A percentile compares a stretch with the other conserved stretches of the same genome.
phyloP scores from a whole-genome alignment of 2,797 vertebrate genomes.

The Eulemur rubriventer region DNA sequence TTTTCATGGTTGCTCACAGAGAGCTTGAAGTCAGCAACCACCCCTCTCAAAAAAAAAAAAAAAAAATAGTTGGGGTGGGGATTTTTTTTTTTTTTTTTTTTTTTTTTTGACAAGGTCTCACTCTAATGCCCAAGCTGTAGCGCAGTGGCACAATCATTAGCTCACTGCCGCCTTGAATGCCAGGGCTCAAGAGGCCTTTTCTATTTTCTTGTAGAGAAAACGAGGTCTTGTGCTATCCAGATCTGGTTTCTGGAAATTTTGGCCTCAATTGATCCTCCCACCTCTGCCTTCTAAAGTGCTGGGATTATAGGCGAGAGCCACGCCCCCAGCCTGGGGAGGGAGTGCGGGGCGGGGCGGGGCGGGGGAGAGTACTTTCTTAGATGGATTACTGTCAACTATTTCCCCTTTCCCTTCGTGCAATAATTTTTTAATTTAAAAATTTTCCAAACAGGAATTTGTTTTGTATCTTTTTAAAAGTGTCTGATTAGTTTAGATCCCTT shows the following conservation, averaged over 20 bases:
- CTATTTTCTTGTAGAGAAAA: no score
- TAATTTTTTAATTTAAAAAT: neutral
- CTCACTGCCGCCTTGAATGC: neutral
- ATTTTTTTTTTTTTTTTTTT: neutral
- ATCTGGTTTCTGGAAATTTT: neutral
- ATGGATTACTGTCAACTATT: neutral
- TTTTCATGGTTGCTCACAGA: neutral
- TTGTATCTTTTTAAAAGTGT: constrained; percentile 33
- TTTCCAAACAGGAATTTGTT: neutral
- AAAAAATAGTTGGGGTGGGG: no score
- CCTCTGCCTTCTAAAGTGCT: neutral
- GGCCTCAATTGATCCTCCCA: neutral
- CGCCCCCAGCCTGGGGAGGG: neutral
- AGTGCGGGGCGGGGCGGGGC: no score
- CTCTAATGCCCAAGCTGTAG: neutral
- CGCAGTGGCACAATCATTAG: neutral
- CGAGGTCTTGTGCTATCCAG: no score
- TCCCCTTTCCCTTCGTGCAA: neutral
- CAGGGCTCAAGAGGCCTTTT: neutral
- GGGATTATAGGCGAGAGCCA: neutral
- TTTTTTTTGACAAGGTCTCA: no score
- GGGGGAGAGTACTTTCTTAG: neutral
- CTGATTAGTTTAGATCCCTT: neutral
- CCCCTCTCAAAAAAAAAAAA: neutral
- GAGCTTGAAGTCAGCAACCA: neutral